Evolutionary conservation across 2,797 vertebrate species (phyloP), one percentile per base, ranked within the genome.

Genomic region (Sphenodon punctatus): DNA sequence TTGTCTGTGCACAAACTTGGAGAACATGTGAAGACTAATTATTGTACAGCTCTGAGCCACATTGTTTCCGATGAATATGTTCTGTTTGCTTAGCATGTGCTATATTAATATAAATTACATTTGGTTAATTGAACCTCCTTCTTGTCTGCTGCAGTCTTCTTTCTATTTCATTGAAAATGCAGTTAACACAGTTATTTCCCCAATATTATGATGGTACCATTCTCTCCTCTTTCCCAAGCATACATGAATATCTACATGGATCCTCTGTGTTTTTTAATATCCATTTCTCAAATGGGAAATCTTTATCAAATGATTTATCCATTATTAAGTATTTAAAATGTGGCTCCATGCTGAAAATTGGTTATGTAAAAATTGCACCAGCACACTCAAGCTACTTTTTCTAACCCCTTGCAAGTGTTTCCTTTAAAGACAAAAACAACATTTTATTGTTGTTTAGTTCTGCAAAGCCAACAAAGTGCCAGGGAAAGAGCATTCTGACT

Each of bases 31-130:
- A 67, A 59, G 39, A 32, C 45, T 80, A 85, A 88, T 59, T 77
- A 67, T 79, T 78, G 49, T 7, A 30, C 10, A 60, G 13, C 67
- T 85, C n/a, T 81, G 9, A 59, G 53, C 59, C 55, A 19, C 48
- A 49, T 85, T 58, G 36, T 90, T 88, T 75, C 76, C 85, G 72
- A 84, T 67, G 48, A 84, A 65, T 78, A 61, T 13, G 66, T 58
- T 42, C 30, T 66, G 10, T 55, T 79, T 0, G 1, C 5, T 45
- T 8, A 70, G 16, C 4, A 39, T 60, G 46, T 3, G 7, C 30
- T 64, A 1, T 13, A 49, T 20, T 32, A 68, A 71, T 7, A 30
- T 86, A n/a, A n/a, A n/a, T 60, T 67, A 46, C 27, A 77, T 70
- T 60, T 41, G 66, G 43, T 64, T 41, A 20, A 38, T 63, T 55